Evolutionary conservation across 2,888 invertebrate genomes (phyloP).

Genomic region (Drosophila stalkeri): DNA sequence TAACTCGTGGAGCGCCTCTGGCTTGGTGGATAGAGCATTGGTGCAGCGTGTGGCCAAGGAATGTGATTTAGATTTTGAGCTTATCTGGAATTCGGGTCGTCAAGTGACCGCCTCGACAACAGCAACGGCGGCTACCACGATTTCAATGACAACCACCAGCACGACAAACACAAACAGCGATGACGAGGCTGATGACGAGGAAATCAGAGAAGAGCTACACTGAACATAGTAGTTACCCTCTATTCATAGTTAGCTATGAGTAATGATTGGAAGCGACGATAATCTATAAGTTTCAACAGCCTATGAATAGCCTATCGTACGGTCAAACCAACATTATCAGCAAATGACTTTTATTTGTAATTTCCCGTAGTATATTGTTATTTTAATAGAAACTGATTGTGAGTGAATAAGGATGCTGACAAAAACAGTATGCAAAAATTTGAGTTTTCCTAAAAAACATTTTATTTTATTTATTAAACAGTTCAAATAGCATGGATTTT

Average conservation of each 20-base stretch:
- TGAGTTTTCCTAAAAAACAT: background rate
- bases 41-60: slow-evolving; percentile 84
- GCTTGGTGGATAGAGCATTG: slow-evolving; percentile 80
- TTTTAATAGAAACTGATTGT: background rate
- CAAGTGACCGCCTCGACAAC: slow-evolving; percentile 49
- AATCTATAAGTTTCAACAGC: background rate
- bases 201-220: slow-evolving; percentile 84
- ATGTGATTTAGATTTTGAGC: slow-evolving; percentile 84
- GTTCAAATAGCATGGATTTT: no score
- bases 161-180: slow-evolving; percentile 43
- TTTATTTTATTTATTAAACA: background rate
- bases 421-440: background rate
- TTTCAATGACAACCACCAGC: slow-evolving; percentile 44
- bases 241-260: slow-evolving; percentile 19
- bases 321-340: background rate
- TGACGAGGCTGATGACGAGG: slow-evolving; percentile 80
- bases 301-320: background rate
- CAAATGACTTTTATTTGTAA: background rate
- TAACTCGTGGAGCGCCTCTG: slow-evolving; percentile 83
- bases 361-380: slow-evolving; percentile 3
- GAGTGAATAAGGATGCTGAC: background rate
- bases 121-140: slow-evolving; percentile 56
- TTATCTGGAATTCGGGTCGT: slow-evolving; percentile 83
- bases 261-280: slow-evolving; percentile 3
- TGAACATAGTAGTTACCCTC: slow-evolving; percentile 39